phyloP scores from a whole-genome alignment of 2,113 vertebrate species.

The Oreochromis niloticus region DNA sequence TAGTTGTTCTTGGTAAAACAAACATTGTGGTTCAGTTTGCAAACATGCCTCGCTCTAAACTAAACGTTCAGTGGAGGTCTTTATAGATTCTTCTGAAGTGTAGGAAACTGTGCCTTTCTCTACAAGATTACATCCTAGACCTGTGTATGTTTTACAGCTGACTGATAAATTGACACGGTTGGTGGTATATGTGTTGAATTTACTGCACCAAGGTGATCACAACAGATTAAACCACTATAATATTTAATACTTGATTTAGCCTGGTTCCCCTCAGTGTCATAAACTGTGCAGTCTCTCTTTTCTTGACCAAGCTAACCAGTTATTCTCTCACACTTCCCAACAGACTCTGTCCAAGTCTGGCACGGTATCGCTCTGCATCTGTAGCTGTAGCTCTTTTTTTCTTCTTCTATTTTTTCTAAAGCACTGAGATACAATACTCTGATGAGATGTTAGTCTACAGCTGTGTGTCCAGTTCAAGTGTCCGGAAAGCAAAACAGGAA shows the following conservation, averaged over 20 bases:
- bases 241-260: background rate
- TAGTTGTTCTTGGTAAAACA: background rate
- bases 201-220: background rate
- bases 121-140: background rate
- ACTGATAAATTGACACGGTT: background rate
- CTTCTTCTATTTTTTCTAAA: background rate
- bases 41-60: background rate
- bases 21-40: background rate
- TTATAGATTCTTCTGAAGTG: background rate
- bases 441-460: constrained; percentile 4
- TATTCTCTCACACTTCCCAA: constrained; percentile 66
- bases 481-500: constrained; percentile 26
- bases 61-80: background rate
- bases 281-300: background rate
- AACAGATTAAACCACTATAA: background rate
- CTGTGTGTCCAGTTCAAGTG: background rate
- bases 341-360: constrained; percentile 73
- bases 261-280: background rate
- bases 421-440: constrained; percentile 27
- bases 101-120: background rate
- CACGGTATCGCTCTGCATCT: constrained; percentile 67
- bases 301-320: constrained; percentile 36
- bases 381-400: constrained; percentile 15
- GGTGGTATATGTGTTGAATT: background rate
- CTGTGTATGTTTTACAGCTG: background rate